Percentiles rank a stretch among this genome's conserved stretches.
Conservation (phyloP, 2,113 vertebrate genomes). For the Tenrec ecaudatus region DNA sequence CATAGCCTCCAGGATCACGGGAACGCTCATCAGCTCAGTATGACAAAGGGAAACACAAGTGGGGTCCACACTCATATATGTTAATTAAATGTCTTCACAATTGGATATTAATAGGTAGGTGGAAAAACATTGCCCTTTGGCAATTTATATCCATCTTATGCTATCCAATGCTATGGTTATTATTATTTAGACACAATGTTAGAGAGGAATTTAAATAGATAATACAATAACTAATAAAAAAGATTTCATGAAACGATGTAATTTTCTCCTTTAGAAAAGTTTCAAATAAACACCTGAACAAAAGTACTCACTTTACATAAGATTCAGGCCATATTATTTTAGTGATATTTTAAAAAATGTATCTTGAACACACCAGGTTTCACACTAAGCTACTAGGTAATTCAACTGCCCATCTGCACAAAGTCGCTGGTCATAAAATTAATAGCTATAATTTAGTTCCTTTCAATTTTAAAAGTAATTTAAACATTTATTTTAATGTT, state of each 20-base stretch:
- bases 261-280: slow-evolving; percentile 4
- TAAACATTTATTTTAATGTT: slow-evolving; percentile 60
- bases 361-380: slow-evolving; percentile 43
- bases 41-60: too few relatives aligned
- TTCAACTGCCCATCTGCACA: slow-evolving; percentile 61
- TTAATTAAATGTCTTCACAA: too few relatives aligned
- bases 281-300: slow-evolving; percentile 5
- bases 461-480: slow-evolving; percentile 60
- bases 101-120: too few relatives aligned
- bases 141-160: too few relatives aligned
- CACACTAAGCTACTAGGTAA: not conserved
- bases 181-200: too few relatives aligned
- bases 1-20: too few relatives aligned
- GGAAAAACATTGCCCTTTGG: too few relatives aligned
- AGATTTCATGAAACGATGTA: not conserved
- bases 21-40: too few relatives aligned
- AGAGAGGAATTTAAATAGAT: too few relatives aligned
- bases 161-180: too few relatives aligned
- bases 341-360: slow-evolving; percentile 7
- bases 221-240: too few relatives aligned
- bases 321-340: not conserved
- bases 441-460: slow-evolving; percentile 51
- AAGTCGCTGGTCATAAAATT: slow-evolving; percentile 64
- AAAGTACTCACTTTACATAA: slow-evolving; percentile 18
- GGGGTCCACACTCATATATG: too few relatives aligned